Evolutionary conservation across 2,888 invertebrate species (phyloP), one percentile per base, ranked within the genome.

Genomic region (Rotaria magnacalcarata): DNA sequence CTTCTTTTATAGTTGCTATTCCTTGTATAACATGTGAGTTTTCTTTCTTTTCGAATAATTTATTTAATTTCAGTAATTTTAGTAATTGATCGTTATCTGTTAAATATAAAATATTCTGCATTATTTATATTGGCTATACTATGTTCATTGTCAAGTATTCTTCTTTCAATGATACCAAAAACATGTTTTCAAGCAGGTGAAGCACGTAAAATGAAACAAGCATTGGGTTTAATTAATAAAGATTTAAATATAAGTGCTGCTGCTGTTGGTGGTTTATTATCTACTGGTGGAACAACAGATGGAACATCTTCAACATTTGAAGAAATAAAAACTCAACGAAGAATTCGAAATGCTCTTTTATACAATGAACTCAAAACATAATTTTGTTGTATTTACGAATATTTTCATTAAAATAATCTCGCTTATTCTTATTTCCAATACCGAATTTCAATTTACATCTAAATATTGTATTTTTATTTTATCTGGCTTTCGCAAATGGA

Each of bases 251-350:
- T 34, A 34, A 67, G 19, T 41, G 67, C 41, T 34, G 16, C 34
- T 67, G 19, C 67, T 34, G 67, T 5, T 50, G 14, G 34, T 4
- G 14, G 34, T 27, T 67, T 67, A 67, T 41, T 41, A 41, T 2
- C 19, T 19, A 16, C 4, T 5, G 7, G 7, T 27, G 34, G 34
- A 16, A 67, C 34, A 41, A 19, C 67, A 16, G 19, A 16, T 3
- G 80, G 80, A 24, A 47, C 21, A 47, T 47, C 47, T 2, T 80
- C 80, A n/a, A 34, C 80, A 41, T 80, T 80, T 14, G 47, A 80
- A 47, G 47, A 80, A 80, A 80, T 80, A 24, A 21, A 47, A 47
- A 47, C 80, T 14, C 80, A 80, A 80, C 43, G 80, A 80, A 47
- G 43, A 4, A 80, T 80, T 24, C 21, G 80, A 80, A 80, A 80